Evolutionary conservation across 2,113 vertebrate species (phyloP), one percentile per base, ranked within the genome.

Genomic region (Chloropsis cyanopogon): DNA sequence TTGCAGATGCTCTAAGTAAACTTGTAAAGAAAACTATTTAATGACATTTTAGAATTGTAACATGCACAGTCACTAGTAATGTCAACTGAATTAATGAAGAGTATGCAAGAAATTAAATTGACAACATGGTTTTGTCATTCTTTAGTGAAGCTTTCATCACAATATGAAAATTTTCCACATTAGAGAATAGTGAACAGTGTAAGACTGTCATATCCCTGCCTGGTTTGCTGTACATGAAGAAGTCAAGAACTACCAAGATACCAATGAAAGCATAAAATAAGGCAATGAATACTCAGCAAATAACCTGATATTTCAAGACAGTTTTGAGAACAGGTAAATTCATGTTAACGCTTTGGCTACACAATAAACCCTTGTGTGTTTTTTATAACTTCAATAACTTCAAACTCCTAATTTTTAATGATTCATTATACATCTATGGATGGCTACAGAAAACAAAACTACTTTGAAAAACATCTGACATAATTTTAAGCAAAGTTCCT

Each of bases 261-360:
- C 59, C 79, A 96, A 95, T 79, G 75, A 95, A 95, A 97, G 70
- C 86, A 90, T 92, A 93, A 97, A 97, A 95, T 66, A 94, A 96
- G 24, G 29, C 53, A 94, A 94, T 97, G 44, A 97, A 96, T 97
- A 97, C 95, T 97, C 77, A 97, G 37, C 75, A 77, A 83, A 72
- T 75, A 13, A 94, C n/a, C 95, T 97, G 95, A 82, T 96, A 94
- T 92, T 96, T 97, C 90, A 96, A 87, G 37, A 49, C 29, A 72
- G 44, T 79, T 66, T 82, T 92, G 69, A 96, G 57, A 61, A 33
- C 60, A 76, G 54, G 81, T 89, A 71, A 94, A 95, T 65, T 78
- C 39, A 46, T 3, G 0, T 93, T 90, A 90, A 87, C 53, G 39
- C 52, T 91, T 94, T 71, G 82, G 44, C 78, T 91, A 85, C 49